Evolutionary conservation across 1,140 invertebrate genomes (phyloP), one percentile per base, ranked within the genome.

Genomic region (Brachystomella parvula): DNA sequence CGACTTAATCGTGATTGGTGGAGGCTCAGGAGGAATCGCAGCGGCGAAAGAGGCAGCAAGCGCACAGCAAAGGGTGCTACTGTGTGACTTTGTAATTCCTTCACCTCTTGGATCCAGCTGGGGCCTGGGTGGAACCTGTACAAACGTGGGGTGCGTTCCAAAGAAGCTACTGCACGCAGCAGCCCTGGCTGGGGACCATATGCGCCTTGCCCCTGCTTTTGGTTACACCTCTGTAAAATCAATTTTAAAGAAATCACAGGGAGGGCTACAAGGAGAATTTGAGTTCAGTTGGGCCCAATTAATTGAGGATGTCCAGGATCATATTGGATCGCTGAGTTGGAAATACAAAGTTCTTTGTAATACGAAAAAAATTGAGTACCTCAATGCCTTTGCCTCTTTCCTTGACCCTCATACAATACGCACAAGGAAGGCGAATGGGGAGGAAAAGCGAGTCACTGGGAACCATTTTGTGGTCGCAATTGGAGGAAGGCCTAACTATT

Each of bases 111-210:
- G 78, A 39, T 77, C 78, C 1, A 73, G 73, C 2, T 63, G 33
- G 33, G 82, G 83, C 3, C 76, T 84, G 1, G 83, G 83, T 47
- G 84, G 83, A 35, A 86, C 84, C 17, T 86, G 83, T 77, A 82
- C 84, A 19, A 85, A 86, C 78, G 84, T 86, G n/a, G 84, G 84
- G 6, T 85, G 84, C 74, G 84, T 86, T 70, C 83, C 84, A 21
- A 85, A 86, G 74, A 85, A 85, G 71, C 75, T 85, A 12, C 85
- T 85, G 84, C 84, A 85, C 74, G 81, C 83, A 70, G 80, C 83
- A 32, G 80, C 82, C 29, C 49, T 75, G 2, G 33, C 75, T 17
- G 69, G 71, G 21, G 62, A 76, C 64, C 63, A 72, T 47, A 47
- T 81, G 32, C 72, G 75, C 29, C 81, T 83, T 74, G 75, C 81